Evolutionary conservation across 30 jellyfish, hydroid and myxozoan species (phyloP).

Genomic region (Pelagia noctiluca): DNA sequence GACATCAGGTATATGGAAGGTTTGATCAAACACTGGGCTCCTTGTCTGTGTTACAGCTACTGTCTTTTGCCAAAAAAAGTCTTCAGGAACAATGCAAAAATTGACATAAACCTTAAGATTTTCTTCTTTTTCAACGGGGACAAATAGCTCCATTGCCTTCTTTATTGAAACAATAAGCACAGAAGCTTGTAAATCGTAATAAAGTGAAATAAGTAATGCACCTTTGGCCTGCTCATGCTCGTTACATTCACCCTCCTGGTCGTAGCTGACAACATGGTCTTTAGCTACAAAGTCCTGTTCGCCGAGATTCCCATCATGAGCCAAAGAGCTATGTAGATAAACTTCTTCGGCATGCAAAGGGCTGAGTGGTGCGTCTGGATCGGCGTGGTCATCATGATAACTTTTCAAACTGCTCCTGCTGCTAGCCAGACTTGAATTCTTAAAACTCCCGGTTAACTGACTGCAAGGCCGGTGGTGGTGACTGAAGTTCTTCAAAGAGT

Average conservation of each 20-base stretch:
- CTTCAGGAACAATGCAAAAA: conserved; percentile 96
- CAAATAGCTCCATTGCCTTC: conserved; percentile 72
- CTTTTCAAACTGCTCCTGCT: conserved; percentile 80
- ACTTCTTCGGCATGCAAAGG: conserved; percentile 48
- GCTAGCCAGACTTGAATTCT: conserved; percentile 60
- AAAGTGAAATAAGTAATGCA: conserved; percentile 58
- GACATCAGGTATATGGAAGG: conserved; percentile 84
- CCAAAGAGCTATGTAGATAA: conserved; percentile 55
- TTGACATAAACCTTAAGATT: conserved; percentile 78
- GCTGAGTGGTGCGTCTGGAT: conserved; percentile 20
- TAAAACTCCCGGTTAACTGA: conserved; percentile 30
- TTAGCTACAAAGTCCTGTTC: conserved; percentile 42
- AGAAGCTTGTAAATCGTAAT: conserved; percentile 69
- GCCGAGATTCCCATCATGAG: conserved; percentile 19
- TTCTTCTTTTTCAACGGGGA: conserved; percentile 36
- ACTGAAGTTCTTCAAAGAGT: conserved; percentile 9
- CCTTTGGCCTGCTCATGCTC: conserved; percentile 57
- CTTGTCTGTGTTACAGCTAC: conserved; percentile 60
- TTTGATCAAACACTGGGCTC: conserved; percentile 77
- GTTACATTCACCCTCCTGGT: conserved; percentile 67
- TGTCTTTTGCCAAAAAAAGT: conserved; percentile 91
- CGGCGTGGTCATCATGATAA: conserved; percentile 33
- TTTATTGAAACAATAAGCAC: conserved; percentile 69
- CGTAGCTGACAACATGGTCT: conserved; percentile 80
- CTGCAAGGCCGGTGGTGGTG: conserved; percentile 31